Evolutionary conservation across 1,140 invertebrate species (phyloP), one percentile per base, ranked within the genome.

Genomic region (Lucilia sericata): DNA sequence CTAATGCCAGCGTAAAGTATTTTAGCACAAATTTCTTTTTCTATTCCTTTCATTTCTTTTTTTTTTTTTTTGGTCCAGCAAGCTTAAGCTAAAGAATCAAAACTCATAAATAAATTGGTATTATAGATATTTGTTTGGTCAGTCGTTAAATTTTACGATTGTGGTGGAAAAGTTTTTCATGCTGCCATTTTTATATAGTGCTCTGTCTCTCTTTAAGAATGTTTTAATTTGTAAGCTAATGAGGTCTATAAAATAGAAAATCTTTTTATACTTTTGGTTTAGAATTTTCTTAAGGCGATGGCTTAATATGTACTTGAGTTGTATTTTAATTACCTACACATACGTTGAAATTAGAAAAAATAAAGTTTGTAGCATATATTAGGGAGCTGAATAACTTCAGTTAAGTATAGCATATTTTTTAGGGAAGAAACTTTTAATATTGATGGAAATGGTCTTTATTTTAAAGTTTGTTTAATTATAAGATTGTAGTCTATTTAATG

Each of bases 131-230:
- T 70, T 70, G n/a, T 70, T 70, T 70, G 65, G 65, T 70, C 65
- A 70, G n/a, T 70, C 65, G 19, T 70, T 21, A 70, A 70, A 70
- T 70, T 70, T 70, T 70, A 70, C n/a, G 65, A 70, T 60, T 21
- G 19, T 70, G 65, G 65, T 21, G 21, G n/a, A 21, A 70, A 70
- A 70, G 19, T 19, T 70, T 70, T 25, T 9, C 19, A 25, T 12
- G 21, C 3, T 70, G 1, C 4, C 7, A n/a, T 21, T 70, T 70
- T 70, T 70, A 42, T 70, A 42, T 30, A 30, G 3, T 30, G 25
- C 25, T 30, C 25, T 30, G 19, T 9, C 65, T 30, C 25, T 30
- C 3, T 70, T 70, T 70, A 70, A 70, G 10, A 70, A 21, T 70
- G 65, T 70, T 70, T 70, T 70, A 70, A 70, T 70, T 70, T 70